Evolutionary conservation across 1,140 invertebrate species (phyloP).

Genomic region (Rhynchophorus ferrugineus): DNA sequence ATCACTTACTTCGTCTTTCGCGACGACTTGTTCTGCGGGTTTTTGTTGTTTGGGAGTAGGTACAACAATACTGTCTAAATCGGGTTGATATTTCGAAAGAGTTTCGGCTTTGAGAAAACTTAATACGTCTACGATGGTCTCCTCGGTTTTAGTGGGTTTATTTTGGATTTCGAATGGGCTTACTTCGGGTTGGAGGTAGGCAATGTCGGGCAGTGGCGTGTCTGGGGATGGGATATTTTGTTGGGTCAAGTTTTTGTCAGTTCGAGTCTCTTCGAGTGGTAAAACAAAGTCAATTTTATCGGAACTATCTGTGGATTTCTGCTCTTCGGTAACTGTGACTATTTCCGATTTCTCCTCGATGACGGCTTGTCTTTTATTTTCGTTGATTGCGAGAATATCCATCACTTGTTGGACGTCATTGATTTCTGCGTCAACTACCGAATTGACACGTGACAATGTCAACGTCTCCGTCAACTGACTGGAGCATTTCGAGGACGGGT

Average conservation of each 20-base stretch:
- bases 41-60: slow-evolving; percentile 1
- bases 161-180: not conserved
- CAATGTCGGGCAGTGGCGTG: slow-evolving; percentile 17
- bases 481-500: not conserved
- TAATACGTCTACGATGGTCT: slow-evolving; percentile 1
- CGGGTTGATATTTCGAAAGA: slow-evolving; percentile 13
- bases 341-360: slow-evolving; percentile 2
- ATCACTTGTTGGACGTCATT: slow-evolving; percentile 34
- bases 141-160: not conserved
- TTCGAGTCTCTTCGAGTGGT: not conserved
- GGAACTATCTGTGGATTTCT: not conserved
- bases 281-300: not conserved
- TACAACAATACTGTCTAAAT: not conserved
- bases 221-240: not conserved
- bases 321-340: not conserved
- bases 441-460: slow-evolving; percentile 29
- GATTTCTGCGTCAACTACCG: slow-evolving; percentile 36
- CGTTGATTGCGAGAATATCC: slow-evolving; percentile 24
- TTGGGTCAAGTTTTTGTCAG: not conserved
- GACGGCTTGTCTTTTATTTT: slow-evolving; percentile 9
- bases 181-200: slow-evolving; percentile 10
- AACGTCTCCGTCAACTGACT: slow-evolving; percentile 2
- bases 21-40: slow-evolving; percentile 6
- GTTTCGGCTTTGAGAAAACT: slow-evolving; percentile 13
- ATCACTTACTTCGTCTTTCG: not conserved